Conservation (phyloP, 2,113 vertebrate genomes). For the Anas platyrhynchos region DNA sequence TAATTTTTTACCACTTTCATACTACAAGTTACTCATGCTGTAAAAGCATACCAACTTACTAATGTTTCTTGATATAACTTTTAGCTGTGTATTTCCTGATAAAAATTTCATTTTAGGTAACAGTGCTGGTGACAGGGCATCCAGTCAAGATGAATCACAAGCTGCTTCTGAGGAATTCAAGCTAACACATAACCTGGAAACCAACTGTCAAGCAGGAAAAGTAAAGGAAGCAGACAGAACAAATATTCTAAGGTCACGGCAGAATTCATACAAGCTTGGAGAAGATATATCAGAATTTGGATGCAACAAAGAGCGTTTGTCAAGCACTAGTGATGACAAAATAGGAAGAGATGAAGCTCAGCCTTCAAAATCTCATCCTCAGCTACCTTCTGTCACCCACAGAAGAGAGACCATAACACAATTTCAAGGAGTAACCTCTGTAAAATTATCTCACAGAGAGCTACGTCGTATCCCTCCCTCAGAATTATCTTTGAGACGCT, state of each 20-base stretch:
- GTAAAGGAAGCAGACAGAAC: conserved; percentile 53
- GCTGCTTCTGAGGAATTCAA: conserved; percentile 69
- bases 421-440: conserved; percentile 66
- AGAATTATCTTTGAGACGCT: conserved; percentile 73
- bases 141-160: conserved; percentile 35
- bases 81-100: background rate
- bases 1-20: background rate
- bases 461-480: conserved; percentile 78
- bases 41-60: background rate
- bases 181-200: conserved; percentile 43
- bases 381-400: conserved; percentile 11
- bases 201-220: conserved; percentile 8
- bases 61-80: background rate
- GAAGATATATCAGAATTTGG: conserved; percentile 37
- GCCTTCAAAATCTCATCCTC: conserved; percentile 29
- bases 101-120: conserved; percentile 62
- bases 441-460: conserved; percentile 80
- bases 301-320: background rate
- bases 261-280: conserved; percentile 21
- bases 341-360: conserved; percentile 24
- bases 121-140: conserved; percentile 27
- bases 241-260: conserved; percentile 4
- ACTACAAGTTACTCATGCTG: background rate
- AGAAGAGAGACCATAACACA: conserved; percentile 6
- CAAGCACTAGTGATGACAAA: conserved; percentile 24